phyloP scores from a whole-genome alignment of 2,113 vertebrate species.

The Amphilophus citrinellus region DNA sequence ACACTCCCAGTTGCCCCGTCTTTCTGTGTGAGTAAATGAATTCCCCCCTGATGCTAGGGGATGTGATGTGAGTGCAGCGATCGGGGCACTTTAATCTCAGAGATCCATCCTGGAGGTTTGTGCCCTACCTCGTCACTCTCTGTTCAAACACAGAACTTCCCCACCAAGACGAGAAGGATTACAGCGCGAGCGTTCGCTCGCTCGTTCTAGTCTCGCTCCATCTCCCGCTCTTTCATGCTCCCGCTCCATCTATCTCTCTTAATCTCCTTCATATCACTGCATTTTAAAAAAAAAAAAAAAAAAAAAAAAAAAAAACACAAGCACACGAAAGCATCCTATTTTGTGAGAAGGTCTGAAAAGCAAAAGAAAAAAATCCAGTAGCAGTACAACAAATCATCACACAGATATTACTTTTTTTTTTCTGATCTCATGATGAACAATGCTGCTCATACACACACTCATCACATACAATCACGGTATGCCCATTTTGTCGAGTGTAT shows the following conservation, averaged over 20 bases:
- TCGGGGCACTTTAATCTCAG: constrained; percentile 76
- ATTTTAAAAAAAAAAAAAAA: no score
- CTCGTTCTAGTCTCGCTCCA: constrained; percentile 40
- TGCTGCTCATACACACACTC: constrained; percentile 3
- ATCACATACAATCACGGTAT: constrained; percentile 19
- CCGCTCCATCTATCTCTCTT: constrained; percentile 9
- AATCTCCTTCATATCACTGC: constrained; percentile 19
- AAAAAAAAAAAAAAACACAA: constrained; percentile 35
- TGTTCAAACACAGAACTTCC: constrained; percentile 77
- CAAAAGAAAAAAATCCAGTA: not conserved
- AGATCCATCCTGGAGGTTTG: constrained; percentile 73
- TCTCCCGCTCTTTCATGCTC: constrained; percentile 46
- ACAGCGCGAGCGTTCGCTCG: constrained; percentile 37
- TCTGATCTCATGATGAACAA: constrained; percentile 19
- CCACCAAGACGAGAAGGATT: constrained; percentile 65
- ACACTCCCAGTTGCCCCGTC: constrained; percentile 52
- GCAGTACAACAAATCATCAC: not conserved
- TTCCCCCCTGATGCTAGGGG: constrained; percentile 69
- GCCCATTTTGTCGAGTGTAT: constrained; percentile 29
- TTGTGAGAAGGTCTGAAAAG: constrained; percentile 20
- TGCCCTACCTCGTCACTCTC: constrained; percentile 59
- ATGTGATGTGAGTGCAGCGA: constrained; percentile 72
- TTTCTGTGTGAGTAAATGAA: constrained; percentile 75
- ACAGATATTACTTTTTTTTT: constrained; percentile 12
- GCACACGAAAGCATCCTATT: constrained; percentile 2